Evolutionary conservation across 2,113 vertebrate species (phyloP), one percentile per base, ranked within the genome.

Genomic region (Delphinus delphis): DNA sequence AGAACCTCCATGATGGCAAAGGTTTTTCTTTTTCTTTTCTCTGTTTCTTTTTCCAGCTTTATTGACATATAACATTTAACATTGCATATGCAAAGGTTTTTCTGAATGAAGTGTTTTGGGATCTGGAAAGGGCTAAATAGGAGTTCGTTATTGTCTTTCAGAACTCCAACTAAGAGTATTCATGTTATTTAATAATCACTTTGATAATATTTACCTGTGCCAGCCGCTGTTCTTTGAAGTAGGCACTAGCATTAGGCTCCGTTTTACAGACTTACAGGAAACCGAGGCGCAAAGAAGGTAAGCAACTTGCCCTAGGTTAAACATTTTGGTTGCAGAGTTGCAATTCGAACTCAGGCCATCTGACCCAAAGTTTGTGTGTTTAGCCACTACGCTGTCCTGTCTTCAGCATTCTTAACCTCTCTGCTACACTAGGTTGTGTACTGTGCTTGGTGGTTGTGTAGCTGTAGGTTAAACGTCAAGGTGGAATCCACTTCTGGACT

Each of bases 91-190:
- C 18, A 82, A 76, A 90, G 14, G 2, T 55, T 96, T 96, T 96
- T 73, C 28, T 89, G 23, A 89, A n/a, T 65, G 20, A 85, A 92
- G 73, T 85, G 58, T 86, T 89, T 90, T 15, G 65, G 14, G 38
- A 83, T 91, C 70, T 81, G 68, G 80, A 74, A 92, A 76, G 73
- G 41, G 23, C 82, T 83, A 90, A 93, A 82, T 58, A 63, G 25
- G 53, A 74, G 13, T 87, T 90, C 26, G 23, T 87, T 92, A 53
- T 47, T 93, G 36, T 63, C 71, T 84, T 92, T 95, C 77, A 70
- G 50, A 81, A 70, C 10, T 41, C 26, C 38, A 50, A 58, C 0
- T 60, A 79, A 83, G 55, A 41, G n/a, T 90, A 55, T 89, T 89
- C 38, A 5, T 58, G 50, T 87, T 86, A 62, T 62, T 67, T 93